phyloP scores from a whole-genome alignment of 1,140 invertebrate species.

The Saxidomus purpurata region DNA sequence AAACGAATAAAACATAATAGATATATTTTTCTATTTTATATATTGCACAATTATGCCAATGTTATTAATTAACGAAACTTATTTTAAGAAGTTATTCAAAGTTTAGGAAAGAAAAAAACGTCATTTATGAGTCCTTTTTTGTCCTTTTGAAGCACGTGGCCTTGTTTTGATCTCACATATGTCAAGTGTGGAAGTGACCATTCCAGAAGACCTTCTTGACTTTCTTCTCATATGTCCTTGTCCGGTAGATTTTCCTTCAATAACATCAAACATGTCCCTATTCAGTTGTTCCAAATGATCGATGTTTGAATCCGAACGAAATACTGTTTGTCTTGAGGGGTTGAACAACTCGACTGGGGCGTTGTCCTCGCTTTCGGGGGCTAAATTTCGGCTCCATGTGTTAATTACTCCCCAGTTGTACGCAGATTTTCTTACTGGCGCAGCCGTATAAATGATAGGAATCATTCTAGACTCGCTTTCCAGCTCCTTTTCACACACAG shows the following conservation, averaged over 20 bases:
- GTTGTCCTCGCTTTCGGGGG: not conserved
- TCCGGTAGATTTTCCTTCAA: not conserved
- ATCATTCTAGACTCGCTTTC: not conserved
- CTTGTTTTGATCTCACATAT: not conserved
- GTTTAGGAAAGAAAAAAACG: too few species aligned
- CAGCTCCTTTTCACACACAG: not conserved
- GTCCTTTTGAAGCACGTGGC: not conserved
- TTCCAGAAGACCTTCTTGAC: not conserved
- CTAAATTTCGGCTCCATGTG: not conserved
- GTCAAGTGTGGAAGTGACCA: not conserved
- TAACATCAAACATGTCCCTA: not conserved
- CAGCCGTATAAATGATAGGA: not conserved
- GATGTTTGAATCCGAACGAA: not conserved
- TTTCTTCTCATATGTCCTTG: not conserved
- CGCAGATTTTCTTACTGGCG: not conserved
- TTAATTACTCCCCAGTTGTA: not conserved
- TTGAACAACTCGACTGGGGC: not conserved
- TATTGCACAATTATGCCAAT: too few species aligned
- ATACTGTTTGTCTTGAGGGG: not conserved
- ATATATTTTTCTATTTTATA: too few species aligned
- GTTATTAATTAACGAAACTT: too few species aligned
- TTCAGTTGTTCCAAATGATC: not conserved
- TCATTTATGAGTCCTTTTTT: not conserved
- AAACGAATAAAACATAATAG: too few species aligned
- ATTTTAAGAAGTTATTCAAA: too few species aligned